Base-by-base conservation (phyloP, 2,888 invertebrate genomes). In the Agrochola macilenta region DNA sequence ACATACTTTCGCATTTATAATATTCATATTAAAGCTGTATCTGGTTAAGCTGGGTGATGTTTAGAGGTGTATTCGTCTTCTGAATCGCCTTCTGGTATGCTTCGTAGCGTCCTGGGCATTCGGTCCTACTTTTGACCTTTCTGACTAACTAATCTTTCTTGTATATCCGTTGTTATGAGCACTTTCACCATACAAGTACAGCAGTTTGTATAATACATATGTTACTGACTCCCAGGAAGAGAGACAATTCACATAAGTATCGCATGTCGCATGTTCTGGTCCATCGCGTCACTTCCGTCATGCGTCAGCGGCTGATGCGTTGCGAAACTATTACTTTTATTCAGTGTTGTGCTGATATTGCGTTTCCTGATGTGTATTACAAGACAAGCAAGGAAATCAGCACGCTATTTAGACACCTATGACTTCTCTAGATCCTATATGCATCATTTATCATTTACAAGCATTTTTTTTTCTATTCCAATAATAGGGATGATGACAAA, bases 251-350 rank as follows among this genome's bases (percentile, higher is more conserved):
- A 69, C 75, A 75, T 63, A 30, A 30, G 69, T 75, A 65, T 84
- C 65, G n/a, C n/a, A 72, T 84, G 49, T 35, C 80, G 35, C 60
- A 0, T 30, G 84, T 84, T 70, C 54, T 63, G 85, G 69, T 69
- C 68, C 71, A 79, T 49, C 57, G 85, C 71, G 14, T 54, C 35
- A 57, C 30, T 69, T 66, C 69, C 80, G 82, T 57, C 74, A 60
- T 57, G 82, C 79, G 35, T 60, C 79, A 74, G 20, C 39, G 65
- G 1, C 0, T 68, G 49, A 57, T 30, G 54, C 35, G 54, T 79
- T 83, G 71, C 35, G 49, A 61, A 49, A 81, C 54, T 23, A 30
- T 26, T 39, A 26, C 5, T 11, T 5, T 35, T 63, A 63, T 60
- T 35, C 20, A 5, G 17, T 52, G 5, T 30, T 66, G 30, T 30